Base-by-base conservation (phyloP, 2,888 invertebrate genomes). In the Brachyopa scutellaris region DNA sequence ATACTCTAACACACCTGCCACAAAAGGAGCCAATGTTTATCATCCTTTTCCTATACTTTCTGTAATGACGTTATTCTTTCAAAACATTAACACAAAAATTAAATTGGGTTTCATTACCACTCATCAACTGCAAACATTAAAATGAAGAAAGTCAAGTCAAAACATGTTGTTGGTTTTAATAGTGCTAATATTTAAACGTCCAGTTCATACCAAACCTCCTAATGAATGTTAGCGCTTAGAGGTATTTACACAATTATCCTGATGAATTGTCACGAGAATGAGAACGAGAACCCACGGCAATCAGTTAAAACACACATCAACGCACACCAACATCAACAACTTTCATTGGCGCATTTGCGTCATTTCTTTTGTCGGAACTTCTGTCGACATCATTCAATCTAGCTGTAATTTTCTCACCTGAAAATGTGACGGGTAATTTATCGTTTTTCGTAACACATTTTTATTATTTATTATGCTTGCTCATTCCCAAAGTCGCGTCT, bases 351-450 rank as follows among this genome's bases (percentile, higher is more conserved):
- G 53, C 77, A 78, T 79, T 77, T 77, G 51, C 70, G 77, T 69
- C 59, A 59, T 76, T 82, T 70, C 77, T 69, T 82, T 82, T 76
- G 82, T 76, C 82, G 82, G 77, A 82, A 76, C 76, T 77, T 76
- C 76, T 82, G 82, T 77, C 76, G 64, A 77, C 82, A 82, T 76
- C 77, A 82, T 82, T 76, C 82, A 76, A 82, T 82, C 82, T 82
- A 82, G 82, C 77, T 82, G 77, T 76, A 82, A 77, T 82, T 82
- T 82, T 82, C 82, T 82, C 82, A 82, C 82, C 82, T 82, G 82
- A 82, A 82, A 76, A 76, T 76, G 82, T 82, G 82, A 82, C 77
- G 82, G 69, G 76, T 77, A 82, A 76, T 82, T 82, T 82, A 82
- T 82, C 59, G 77, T 82, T 76, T n/a, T 82, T 82, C 76, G 76